These are phyloP conservation scores for Drosophila erecta DNA, from an alignment of 1,140 invertebrate species.

Conservation along the genomic window DNA sequence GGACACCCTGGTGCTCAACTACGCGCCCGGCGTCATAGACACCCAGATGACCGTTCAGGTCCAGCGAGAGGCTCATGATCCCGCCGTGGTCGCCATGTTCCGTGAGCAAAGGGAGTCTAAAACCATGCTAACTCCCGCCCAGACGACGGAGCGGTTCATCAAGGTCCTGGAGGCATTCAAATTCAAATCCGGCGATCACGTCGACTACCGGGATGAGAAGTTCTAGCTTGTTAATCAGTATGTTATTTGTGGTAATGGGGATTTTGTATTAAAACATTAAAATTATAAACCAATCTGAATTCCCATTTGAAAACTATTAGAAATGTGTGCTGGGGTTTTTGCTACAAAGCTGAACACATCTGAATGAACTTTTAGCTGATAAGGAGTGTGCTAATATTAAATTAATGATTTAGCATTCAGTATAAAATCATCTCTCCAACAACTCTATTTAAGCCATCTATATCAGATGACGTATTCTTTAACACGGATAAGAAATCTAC, in stretches of 20 bases:
- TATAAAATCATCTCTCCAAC: no score
- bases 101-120: constrained; percentile 86
- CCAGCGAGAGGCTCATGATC: constrained; percentile 86
- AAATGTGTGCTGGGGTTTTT: no score
- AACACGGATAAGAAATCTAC: no score
- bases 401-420: constrained; percentile 7
- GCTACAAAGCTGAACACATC: neutral
- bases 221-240: neutral
- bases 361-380: neutral
- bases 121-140: constrained; percentile 90
- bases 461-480: no score
- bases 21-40: constrained; percentile 96
- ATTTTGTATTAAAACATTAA: neutral
- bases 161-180: constrained; percentile 89
- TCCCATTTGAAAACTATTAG: no score
- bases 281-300: neutral
- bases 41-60: constrained; percentile 94
- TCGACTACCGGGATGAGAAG: constrained; percentile 93
- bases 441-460: no score
- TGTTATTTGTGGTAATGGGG: constrained; percentile 4
- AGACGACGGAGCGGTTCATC: constrained; percentile 91
- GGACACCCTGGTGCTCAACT: constrained; percentile 92
- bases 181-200: constrained; percentile 92
- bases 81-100: constrained; percentile 87
- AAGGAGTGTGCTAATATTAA: neutral